phyloP scores from a whole-genome alignment of 64 coral and sea anemone genomes.

The Acropora yongei region DNA sequence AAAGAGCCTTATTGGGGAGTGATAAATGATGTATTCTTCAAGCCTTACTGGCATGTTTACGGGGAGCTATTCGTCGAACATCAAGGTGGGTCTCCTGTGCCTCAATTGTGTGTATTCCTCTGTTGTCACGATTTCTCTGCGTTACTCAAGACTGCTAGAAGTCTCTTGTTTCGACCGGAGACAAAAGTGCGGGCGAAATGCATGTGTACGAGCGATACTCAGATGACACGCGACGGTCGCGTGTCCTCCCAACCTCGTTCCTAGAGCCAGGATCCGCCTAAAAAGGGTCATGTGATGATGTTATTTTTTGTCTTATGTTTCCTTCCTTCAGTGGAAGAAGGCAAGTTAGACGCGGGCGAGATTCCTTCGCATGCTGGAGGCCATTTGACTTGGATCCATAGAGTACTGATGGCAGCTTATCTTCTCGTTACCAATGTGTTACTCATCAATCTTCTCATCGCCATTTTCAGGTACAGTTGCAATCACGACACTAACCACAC shows the following conservation, averaged over 20 bases:
- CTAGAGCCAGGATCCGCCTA: no score
- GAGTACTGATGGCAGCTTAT: constrained; percentile 51
- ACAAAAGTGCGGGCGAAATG: neutral
- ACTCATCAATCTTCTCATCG: constrained; percentile 68
- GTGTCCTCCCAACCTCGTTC: no score
- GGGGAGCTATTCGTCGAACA: constrained; percentile 70
- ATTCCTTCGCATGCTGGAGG: constrained; percentile 38
- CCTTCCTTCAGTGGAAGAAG: constrained; percentile 43
- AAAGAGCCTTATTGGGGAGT: constrained; percentile 57
- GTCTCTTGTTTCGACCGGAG: no score
- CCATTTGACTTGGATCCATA: constrained; percentile 66
- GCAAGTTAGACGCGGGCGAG: constrained; percentile 59
- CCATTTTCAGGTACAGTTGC: constrained; percentile 68
- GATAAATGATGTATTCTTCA: constrained; percentile 69
- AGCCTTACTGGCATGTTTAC: constrained; percentile 76
- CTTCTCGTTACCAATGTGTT: constrained; percentile 66
- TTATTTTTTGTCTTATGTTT: no score
- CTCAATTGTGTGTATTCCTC: neutral
- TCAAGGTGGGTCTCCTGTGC: constrained; percentile 6
- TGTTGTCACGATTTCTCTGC: no score
- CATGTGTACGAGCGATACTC: no score
- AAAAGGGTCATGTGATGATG: no score
- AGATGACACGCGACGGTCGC: no score
- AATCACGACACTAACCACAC: no score
- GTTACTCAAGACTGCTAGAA: no score